These are phyloP conservation scores for Saturnia pavonia DNA, from an alignment of 2,888 invertebrate genomes.

Conservation along the genomic window DNA sequence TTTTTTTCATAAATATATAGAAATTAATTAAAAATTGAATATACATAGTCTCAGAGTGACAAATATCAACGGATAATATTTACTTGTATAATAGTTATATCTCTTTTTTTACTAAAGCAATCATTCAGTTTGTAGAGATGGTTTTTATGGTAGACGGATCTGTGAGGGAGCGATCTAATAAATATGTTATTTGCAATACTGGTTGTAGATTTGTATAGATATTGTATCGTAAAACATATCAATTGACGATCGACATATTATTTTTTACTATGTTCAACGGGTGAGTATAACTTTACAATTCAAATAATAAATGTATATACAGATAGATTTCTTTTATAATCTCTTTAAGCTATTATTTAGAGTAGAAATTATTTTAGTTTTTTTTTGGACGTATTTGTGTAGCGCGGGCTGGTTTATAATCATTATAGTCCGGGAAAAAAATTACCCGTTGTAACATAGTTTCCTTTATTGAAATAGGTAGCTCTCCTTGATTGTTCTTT, in stretches of 20 bases:
- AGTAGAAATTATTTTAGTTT: slow-evolving; percentile 1
- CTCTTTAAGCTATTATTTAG: slow-evolving; percentile 16
- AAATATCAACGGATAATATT: slow-evolving; percentile 22
- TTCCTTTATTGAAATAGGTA: background rate
- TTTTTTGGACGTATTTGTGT: slow-evolving; percentile 16
- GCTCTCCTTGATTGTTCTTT: background rate
- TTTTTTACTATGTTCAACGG: background rate
- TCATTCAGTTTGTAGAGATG: slow-evolving; percentile 74
- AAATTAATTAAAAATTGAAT: too few species aligned
- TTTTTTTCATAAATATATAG: background rate
- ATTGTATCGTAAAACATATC: slow-evolving; percentile 1
- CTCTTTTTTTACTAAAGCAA: slow-evolving; percentile 68
- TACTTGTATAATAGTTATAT: slow-evolving; percentile 64
- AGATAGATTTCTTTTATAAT: slow-evolving; percentile 15
- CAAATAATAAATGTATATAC: background rate
- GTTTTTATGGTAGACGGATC: slow-evolving; percentile 59
- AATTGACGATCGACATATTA: background rate
- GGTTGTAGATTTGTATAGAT: background rate
- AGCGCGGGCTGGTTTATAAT: background rate
- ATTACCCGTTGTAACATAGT: background rate
- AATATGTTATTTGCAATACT: background rate
- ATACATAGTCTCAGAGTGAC: slow-evolving; percentile 25
- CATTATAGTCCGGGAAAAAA: background rate
- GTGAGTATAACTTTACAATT: background rate
- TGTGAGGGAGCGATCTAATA: slow-evolving; percentile 38